Percentiles rank a stretch among this genome's conserved stretches.
These are phyloP conservation scores for Acipenser ruthenus DNA, from an alignment of 2,797 vertebrate species.

Conservation along the genomic window DNA sequence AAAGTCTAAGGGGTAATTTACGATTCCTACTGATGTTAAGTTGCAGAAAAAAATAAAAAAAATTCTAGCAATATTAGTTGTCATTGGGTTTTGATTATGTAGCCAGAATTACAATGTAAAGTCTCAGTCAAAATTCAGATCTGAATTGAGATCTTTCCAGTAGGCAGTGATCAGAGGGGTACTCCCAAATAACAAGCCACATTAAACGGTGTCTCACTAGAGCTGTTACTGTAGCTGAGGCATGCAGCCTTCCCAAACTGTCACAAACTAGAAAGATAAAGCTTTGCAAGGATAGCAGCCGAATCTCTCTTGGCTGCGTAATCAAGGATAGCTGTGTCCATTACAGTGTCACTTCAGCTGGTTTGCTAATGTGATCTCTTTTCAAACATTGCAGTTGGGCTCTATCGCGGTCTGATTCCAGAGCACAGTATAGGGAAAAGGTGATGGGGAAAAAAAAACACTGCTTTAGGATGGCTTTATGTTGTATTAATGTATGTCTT, in stretches of 20 bases:
- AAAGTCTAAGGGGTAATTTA: slow-evolving; percentile 49
- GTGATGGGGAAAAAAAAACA: slow-evolving; percentile 6
- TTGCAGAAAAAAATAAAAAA: slow-evolving; percentile 44
- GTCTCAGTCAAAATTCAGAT: neutral
- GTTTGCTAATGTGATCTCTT: slow-evolving; percentile 8
- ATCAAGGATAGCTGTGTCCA: slow-evolving; percentile 9
- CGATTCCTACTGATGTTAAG: slow-evolving; percentile 44
- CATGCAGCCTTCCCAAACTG: neutral
- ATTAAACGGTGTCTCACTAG: too few species aligned
- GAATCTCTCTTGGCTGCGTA: neutral
- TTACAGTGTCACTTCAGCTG: slow-evolving; percentile 16
- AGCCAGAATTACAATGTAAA: slow-evolving; percentile 42
- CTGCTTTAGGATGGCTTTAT: neutral
- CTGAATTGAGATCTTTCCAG: neutral
- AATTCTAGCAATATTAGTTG: slow-evolving; percentile 33
- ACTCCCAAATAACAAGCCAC: neutral
- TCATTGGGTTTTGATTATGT: slow-evolving; percentile 43
- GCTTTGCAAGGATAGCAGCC: slow-evolving; percentile 32
- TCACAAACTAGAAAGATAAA: neutral
- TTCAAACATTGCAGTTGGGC: neutral
- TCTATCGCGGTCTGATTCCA: neutral
- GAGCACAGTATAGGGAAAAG: slow-evolving; percentile 20
- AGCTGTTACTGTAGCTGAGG: neutral
- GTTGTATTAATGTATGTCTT: slow-evolving; percentile 17
- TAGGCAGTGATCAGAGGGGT: neutral